Evolutionary conservation across 2,797 vertebrate species (phyloP).

Genomic region (Lutjanus argentimaculatus): DNA sequence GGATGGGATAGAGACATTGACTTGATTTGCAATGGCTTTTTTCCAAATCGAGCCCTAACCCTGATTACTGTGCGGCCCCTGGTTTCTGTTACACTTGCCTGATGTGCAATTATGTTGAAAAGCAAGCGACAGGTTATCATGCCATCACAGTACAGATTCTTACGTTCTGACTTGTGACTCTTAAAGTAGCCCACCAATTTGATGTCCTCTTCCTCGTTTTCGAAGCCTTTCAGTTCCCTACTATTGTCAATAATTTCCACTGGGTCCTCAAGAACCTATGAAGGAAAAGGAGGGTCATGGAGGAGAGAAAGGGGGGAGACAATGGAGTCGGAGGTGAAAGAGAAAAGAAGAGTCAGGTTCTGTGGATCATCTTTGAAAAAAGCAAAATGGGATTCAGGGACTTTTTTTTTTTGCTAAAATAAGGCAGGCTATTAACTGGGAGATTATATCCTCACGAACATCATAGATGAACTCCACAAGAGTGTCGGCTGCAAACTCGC

Average conservation of each 20-base stretch:
- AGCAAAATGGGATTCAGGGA: constrained; percentile 24
- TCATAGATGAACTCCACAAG: constrained; percentile 94
- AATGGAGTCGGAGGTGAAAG: constrained; percentile 6
- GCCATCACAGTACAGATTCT: constrained; percentile 78
- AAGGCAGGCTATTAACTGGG: constrained; percentile 75
- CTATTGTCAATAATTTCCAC: constrained; percentile 92
- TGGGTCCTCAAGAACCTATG: constrained; percentile 93
- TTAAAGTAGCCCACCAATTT: constrained; percentile 97
- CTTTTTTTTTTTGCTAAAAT: constrained; percentile 47
- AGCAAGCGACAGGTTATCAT: constrained; percentile 62
- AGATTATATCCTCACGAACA: constrained; percentile 86
- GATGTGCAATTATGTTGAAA: constrained; percentile 26
- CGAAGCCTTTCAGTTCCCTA: constrained; percentile 89
- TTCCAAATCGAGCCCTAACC: too few relatives aligned
- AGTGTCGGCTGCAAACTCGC: constrained; percentile 92
- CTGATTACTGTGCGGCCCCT: not conserved
- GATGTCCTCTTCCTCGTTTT: constrained; percentile 91
- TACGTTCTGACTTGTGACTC: constrained; percentile 93
- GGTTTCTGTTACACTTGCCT: constrained; percentile 7
- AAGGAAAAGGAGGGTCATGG: constrained; percentile 4
- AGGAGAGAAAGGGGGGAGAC: constrained; percentile 19
- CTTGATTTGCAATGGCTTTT: too few relatives aligned
- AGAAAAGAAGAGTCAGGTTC: constrained; percentile 40
- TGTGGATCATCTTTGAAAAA: not conserved
- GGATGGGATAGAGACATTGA: too few relatives aligned